phyloP scores from a whole-genome alignment of 2,797 vertebrate genomes.

The Gouania willdenowi region DNA sequence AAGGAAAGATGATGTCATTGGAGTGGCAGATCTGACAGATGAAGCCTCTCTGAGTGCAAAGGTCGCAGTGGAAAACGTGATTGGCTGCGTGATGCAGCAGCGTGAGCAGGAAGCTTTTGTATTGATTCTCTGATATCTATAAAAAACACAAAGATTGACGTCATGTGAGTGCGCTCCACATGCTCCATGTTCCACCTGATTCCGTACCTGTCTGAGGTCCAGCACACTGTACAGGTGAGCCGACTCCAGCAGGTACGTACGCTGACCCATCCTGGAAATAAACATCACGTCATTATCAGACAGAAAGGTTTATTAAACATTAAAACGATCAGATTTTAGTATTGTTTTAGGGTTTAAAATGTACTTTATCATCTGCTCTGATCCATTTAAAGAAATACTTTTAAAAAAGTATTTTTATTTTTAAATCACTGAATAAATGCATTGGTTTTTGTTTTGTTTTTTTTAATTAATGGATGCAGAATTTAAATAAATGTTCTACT shows the following conservation, averaged over 20 bases:
- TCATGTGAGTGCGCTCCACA: background rate
- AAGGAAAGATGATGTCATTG: slow-evolving; percentile 89
- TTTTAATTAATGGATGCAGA: no score
- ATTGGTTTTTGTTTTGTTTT: no score
- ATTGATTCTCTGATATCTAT: slow-evolving; percentile 83
- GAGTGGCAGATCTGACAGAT: slow-evolving; percentile 91
- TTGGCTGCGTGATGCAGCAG: slow-evolving; percentile 80
- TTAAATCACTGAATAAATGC: no score
- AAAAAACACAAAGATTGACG: background rate
- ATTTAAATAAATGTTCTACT: no score
- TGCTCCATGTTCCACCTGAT: no score
- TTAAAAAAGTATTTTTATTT: no score
- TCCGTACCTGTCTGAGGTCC: slow-evolving; percentile 85
- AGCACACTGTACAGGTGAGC: slow-evolving; percentile 87
- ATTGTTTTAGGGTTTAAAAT: no score
- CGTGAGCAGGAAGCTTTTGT: slow-evolving; percentile 75
- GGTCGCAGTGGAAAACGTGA: slow-evolving; percentile 88
- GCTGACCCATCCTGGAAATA: slow-evolving; percentile 78
- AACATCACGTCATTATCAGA: background rate
- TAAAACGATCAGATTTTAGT: no score
- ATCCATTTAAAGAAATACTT: no score
- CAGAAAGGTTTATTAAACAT: no score
- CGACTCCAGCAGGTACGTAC: slow-evolving; percentile 87
- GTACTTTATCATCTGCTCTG: no score
- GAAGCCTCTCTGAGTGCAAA: slow-evolving; percentile 93